Base-by-base conservation (phyloP, 2,888 invertebrate genomes). In the Drosophila kanekoi region DNA sequence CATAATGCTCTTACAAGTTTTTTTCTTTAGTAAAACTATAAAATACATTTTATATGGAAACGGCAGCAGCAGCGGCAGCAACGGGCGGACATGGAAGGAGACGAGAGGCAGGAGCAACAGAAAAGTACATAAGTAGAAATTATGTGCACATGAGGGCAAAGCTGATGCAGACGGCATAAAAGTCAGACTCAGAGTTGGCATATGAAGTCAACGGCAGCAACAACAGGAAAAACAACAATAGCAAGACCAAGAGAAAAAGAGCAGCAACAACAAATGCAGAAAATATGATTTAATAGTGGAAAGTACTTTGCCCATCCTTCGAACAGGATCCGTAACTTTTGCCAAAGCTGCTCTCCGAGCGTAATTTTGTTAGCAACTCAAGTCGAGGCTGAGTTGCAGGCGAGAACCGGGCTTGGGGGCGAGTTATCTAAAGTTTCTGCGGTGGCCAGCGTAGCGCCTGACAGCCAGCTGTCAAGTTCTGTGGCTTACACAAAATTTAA, bases 261-360 rank as follows among this genome's bases (percentile, higher is more conserved):
- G 28, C 13, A 58, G 11, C 41, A 61, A 52, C 61, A 56, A 47
- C 33, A 52, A 53, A 43, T 58, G 67, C 74, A 58, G 71, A 60
- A 84, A 84, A 84, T 84, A 84, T 81, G 84, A 84, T 81, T 81
- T 81, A 81, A 84, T 78, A 81, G 79, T 73, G 52, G 63, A 69
- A 79, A 79, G 65, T 69, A 59, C 79, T 73, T 71, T 56, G 49
- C 57, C 56, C 45, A 62, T 57, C 43, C 54, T 47, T 53, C 60
- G 41, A 51, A 52, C 43, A 48, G 58, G 38, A 58, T 47, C 61
- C 53, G 47, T 63, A 77, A 79, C 60, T 79, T 69, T 63, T 58
- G 63, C 64, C 58, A 58, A 66, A 69, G 75, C 66, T 63, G 47
- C 63, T 63, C 70, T 59, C 44, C 14, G 44, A 52, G 51, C 77